Evolutionary conservation across 2,113 vertebrate genomes (phyloP), one percentile per base, ranked within the genome.

Genomic region (Rostratula benghalensis): DNA sequence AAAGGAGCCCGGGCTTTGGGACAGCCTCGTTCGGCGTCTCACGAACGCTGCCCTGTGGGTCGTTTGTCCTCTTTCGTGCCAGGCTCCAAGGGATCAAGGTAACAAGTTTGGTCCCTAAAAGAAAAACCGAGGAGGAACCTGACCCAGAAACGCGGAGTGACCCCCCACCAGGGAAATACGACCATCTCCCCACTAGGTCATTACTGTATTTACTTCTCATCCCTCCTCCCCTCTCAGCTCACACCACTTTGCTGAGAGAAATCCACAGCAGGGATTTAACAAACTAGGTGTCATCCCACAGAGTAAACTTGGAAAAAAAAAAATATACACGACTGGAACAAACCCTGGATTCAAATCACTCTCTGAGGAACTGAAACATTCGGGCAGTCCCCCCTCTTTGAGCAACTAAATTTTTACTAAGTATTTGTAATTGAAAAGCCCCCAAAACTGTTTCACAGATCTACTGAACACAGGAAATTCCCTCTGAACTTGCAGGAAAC

Each of bases 201-300:
- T 2, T 13, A 2, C 31, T 22, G 3, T 2, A 0, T 8, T 45
- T 19, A 23, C 0, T 11, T 12, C 27, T 43, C 46, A 20, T 13
- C 57, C 25, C n/a, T 54, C 27, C 41, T 27, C 30, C 22, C 24
- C 24, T n/a, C 60, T 17, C 48, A 31, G 2, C 31, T 28, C 22
- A 3, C 25, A 9, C 12, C n/a, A 1, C 50, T 9, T 5, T 7
- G 17, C 1, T n/a, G 17, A 41, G 23, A n/a, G 51, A 82, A 70
- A 54, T 7, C 22, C 63, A 27, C 23, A 22, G 22, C 28, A 17
- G 19, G 3, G 7, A 10, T 19, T 33, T 20, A 8, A 16, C n/a
- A 12, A 37, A 2, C 2, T 1, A 23, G 20, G 24, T 30, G 33
- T 51, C 39, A 37, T 4, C 20, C 23, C 53, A 27, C 7, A 8